Conservation (phyloP, 2,888 invertebrate species). For the Stramonita haemastoma region DNA sequence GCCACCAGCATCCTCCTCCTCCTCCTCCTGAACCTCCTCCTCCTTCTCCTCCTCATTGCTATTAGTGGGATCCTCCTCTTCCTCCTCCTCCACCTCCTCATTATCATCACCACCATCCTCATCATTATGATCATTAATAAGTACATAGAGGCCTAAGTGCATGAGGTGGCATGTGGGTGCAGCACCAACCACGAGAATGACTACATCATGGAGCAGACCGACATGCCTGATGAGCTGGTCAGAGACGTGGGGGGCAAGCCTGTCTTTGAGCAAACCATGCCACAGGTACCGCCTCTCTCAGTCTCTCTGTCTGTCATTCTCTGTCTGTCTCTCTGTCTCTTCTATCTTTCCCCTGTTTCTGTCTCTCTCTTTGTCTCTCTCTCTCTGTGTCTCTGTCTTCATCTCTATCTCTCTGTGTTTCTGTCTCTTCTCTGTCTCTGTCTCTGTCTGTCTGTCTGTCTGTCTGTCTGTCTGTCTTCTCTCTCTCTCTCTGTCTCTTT, state of each 20-base stretch:
- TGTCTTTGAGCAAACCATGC: slow-evolving; percentile 79
- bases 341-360: background rate
- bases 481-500: background rate
- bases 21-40: too few species aligned
- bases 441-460: background rate
- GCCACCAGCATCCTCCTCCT: too few species aligned
- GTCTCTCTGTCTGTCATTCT: background rate
- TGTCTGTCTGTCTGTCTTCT: background rate
- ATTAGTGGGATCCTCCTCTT: too few species aligned
- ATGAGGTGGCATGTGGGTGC: slow-evolving; percentile 7
- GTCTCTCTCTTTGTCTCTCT: background rate
- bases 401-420: background rate
- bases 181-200: slow-evolving; percentile 80
- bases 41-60: too few species aligned
- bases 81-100: too few species aligned
- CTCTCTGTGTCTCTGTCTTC: background rate
- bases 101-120: too few species aligned
- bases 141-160: background rate
- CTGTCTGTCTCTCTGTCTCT: background rate
- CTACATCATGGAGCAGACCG: slow-evolving; percentile 78
- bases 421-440: background rate
- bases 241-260: slow-evolving; percentile 78
- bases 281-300: slow-evolving; percentile 60
- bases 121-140: too few species aligned
- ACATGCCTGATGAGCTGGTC: slow-evolving; percentile 78